These are phyloP conservation scores for Halocynthia aurantium DNA, from an alignment of 23 tunicate species.

Conservation along the genomic window DNA sequence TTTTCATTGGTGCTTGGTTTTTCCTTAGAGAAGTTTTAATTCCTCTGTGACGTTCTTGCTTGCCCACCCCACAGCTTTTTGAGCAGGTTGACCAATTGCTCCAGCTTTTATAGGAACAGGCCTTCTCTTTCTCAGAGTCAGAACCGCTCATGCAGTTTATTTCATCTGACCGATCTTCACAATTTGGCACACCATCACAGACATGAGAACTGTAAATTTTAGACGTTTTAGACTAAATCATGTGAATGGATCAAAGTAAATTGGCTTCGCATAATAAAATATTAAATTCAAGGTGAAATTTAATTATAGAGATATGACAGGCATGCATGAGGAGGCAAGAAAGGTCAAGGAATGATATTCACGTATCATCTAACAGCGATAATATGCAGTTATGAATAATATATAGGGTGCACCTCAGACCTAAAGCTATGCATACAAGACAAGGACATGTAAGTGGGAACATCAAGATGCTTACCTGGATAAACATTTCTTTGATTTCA, in stretches of 20 bases:
- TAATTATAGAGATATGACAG: no score
- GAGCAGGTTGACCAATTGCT: conserved; percentile 71
- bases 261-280: no score
- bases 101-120: conserved; percentile 30
- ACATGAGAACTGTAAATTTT: conserved; percentile 12
- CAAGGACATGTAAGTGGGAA: no score
- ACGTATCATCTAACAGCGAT: no score
- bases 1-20: neutral
- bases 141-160: neutral
- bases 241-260: no score
- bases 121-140: neutral
- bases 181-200: conserved; percentile 48
- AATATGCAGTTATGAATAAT: no score
- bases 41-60: conserved; percentile 40
- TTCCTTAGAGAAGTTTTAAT: neutral
- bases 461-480: neutral
- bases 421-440: no score
- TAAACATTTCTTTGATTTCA: neutral
- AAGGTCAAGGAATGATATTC: no score
- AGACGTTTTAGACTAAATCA: no score
- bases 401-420: no score
- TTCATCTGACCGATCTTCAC: conserved; percentile 54
- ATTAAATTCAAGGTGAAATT: no score
- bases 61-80: conserved; percentile 56
- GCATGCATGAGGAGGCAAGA: no score